phyloP scores from a whole-genome alignment of 2,113 vertebrate genomes.

The Pangasianodon gigas region DNA sequence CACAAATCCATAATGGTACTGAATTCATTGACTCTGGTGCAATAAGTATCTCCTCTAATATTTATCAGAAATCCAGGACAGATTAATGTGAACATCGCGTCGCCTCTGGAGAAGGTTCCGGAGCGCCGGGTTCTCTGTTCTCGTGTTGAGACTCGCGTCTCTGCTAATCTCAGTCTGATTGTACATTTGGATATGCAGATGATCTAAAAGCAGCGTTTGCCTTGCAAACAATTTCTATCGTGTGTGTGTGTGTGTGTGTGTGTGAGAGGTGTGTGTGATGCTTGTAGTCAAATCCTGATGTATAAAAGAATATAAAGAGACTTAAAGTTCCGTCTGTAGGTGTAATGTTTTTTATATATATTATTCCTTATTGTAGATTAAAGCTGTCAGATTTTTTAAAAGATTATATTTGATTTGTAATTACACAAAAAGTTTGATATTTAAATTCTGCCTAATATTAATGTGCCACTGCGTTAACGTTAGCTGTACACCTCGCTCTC shows the following conservation, averaged over 20 bases:
- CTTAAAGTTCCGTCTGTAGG: background rate
- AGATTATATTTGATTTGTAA: background rate
- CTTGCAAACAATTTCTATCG: conserved; percentile 37
- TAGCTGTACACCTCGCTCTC: background rate
- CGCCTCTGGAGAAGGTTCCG: background rate
- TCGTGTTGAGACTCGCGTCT: background rate
- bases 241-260: conserved; percentile 18
- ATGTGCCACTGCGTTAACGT: background rate
- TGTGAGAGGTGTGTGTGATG: conserved; percentile 52
- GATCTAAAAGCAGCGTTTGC: conserved; percentile 53
- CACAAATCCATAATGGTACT: too few relatives aligned
- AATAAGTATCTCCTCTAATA: background rate
- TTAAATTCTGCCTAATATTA: background rate
- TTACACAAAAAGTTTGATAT: background rate
- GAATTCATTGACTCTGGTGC: background rate
- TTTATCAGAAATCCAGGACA: background rate
- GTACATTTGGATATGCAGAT: conserved; percentile 45
- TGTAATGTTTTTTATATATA: background rate
- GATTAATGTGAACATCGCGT: background rate
- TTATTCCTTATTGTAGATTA: background rate
- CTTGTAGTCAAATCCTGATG: background rate
- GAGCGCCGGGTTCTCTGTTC: background rate
- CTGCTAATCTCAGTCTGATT: conserved; percentile 22
- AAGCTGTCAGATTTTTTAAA: background rate
- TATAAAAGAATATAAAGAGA: background rate